A percentile compares a stretch with the other conserved stretches of the same genome.
Conservation (phyloP, 2,888 invertebrate genomes). For the Ectemnius cavifrons region DNA sequence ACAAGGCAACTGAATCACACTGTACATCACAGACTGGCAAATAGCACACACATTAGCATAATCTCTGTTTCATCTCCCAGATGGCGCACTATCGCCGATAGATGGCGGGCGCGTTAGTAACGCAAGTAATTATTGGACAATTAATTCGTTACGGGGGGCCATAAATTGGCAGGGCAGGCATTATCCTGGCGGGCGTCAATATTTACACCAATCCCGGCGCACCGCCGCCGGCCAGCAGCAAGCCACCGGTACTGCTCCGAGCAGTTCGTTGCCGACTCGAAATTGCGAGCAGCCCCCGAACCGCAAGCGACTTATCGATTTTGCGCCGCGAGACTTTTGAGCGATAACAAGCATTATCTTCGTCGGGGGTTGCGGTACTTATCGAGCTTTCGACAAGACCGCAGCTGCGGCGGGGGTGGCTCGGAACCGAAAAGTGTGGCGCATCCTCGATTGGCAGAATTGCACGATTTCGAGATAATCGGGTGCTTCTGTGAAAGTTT, state of each 20-base stretch:
- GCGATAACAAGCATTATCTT: constrained; percentile 39
- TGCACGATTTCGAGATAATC: constrained; percentile 27
- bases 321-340: constrained; percentile 21
- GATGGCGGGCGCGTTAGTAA: too few relatives aligned
- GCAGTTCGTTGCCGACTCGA: constrained; percentile 18
- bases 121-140: background rate
- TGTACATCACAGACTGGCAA: too few relatives aligned
- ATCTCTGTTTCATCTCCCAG: too few relatives aligned
- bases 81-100: too few relatives aligned
- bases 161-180: background rate
- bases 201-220: background rate
- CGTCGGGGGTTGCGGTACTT: constrained; percentile 13
- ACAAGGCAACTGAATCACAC: too few relatives aligned
- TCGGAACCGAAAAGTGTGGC: constrained; percentile 30
- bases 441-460: constrained; percentile 53
- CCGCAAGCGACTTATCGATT: constrained; percentile 14
- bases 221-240: background rate
- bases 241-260: background rate
- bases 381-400: background rate
- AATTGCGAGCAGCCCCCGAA: background rate
- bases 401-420: constrained; percentile 13
- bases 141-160: background rate
- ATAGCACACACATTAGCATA: too few relatives aligned
- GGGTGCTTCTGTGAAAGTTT: too few relatives aligned
- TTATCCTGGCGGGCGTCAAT: constrained; percentile 6